A percentile compares a stretch with the other conserved stretches of the same genome.
phyloP scores from a whole-genome alignment of 2,797 vertebrate genomes.

The Pyrocephalus nanus region DNA sequence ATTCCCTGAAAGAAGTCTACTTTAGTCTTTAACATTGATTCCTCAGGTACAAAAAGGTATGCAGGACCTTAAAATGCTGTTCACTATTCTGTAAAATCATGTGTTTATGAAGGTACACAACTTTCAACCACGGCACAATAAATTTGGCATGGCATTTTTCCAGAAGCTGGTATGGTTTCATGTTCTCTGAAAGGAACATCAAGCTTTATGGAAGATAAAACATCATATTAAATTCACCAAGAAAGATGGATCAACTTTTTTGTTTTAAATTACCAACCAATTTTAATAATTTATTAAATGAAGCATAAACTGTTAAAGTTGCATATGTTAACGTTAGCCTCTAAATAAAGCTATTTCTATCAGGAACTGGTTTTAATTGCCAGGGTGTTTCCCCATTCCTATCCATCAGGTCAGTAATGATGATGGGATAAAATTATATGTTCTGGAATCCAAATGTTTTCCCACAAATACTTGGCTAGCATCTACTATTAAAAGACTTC shows the following conservation, averaged over 20 bases:
- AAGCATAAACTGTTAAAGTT: background rate
- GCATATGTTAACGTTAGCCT: background rate
- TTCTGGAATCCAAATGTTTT: constrained; percentile 7
- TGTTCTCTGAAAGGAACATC: background rate
- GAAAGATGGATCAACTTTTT: background rate
- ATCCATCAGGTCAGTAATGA: background rate
- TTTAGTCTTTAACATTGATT: background rate
- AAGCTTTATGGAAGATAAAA: background rate
- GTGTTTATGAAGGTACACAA: background rate
- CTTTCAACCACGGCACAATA: background rate
- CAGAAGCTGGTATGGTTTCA: background rate
- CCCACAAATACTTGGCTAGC: background rate
- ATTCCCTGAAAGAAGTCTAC: background rate
- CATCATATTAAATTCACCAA: background rate
- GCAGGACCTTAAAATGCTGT: background rate
- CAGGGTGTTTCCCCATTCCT: background rate
- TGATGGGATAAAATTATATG: background rate
- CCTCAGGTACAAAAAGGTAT: background rate
- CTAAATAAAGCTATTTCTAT: background rate
- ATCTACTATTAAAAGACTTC: background rate
- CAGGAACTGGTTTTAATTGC: background rate
- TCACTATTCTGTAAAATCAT: background rate
- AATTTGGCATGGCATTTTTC: background rate
- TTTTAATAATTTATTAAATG: background rate
- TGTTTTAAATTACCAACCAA: background rate